A percentile compares a stretch with the other conserved stretches of the same genome.
These are phyloP conservation scores for Arvicanthis niloticus DNA, from an alignment of 2,113 vertebrate genomes.

Conservation along the genomic window DNA sequence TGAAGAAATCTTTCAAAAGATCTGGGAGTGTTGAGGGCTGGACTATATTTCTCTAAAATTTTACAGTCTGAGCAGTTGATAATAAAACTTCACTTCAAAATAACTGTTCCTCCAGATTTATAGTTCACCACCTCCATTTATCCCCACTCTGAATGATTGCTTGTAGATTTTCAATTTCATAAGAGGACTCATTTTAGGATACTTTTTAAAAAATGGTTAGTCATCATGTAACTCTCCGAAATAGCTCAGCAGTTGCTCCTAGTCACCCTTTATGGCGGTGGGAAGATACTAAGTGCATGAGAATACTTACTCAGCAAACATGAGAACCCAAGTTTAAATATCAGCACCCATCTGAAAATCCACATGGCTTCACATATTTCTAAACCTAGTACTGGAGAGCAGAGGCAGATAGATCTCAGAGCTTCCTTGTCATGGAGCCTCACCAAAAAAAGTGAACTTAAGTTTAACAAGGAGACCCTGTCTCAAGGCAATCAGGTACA, in stretches of 20 bases:
- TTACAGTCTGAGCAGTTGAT: not conserved
- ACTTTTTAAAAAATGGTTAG: not conserved
- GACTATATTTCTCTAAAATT: not conserved
- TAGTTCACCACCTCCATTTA: not conserved
- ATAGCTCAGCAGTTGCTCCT: not conserved
- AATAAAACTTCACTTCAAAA: not conserved
- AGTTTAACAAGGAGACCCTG: not conserved
- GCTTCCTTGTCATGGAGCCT: not conserved
- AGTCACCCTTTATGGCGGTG: not conserved
- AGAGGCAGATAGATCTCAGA: not conserved
- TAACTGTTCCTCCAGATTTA: not conserved
- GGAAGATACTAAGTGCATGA: not conserved
- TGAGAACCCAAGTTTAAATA: not conserved
- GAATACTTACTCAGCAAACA: not conserved
- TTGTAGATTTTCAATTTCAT: slow-evolving; percentile 25
- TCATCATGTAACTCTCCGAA: not conserved
- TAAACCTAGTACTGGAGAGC: not conserved
- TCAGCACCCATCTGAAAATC: not conserved
- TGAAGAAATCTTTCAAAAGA: not conserved
- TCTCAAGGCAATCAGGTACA: not conserved
- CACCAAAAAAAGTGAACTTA: not conserved
- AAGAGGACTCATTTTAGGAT: not conserved
- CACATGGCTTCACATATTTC: not conserved
- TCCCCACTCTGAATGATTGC: not conserved
- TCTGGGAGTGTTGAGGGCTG: not conserved